Percentiles rank a stretch among this genome's conserved stretches.
These are phyloP conservation scores for Himantopus leucocephalus DNA, from an alignment of 2,113 vertebrate species.

Conservation along the genomic window DNA sequence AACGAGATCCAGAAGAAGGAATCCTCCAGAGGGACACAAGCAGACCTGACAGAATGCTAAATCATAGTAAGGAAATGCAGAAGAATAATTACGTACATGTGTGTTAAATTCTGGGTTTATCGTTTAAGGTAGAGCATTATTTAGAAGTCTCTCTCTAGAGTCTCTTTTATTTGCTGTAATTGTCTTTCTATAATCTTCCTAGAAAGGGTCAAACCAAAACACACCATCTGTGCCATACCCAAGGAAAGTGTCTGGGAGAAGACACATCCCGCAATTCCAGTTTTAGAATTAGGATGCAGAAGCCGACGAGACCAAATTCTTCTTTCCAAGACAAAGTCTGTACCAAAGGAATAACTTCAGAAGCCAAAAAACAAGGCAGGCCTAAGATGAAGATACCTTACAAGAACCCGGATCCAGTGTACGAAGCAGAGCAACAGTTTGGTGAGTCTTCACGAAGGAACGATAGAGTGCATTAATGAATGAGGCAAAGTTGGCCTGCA, in stretches of 20 bases:
- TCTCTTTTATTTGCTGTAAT: not conserved
- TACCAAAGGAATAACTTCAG: not conserved
- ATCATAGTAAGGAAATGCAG: not conserved
- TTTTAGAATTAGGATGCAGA: not conserved
- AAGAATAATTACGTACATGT: not conserved
- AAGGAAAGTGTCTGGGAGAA: not conserved
- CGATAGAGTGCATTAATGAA: not conserved
- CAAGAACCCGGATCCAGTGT: not conserved
- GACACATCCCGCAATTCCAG: not conserved
- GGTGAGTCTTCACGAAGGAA: not conserved
- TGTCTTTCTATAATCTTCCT: not conserved
- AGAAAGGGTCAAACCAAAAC: not conserved
- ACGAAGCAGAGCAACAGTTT: not conserved
- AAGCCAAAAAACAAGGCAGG: not conserved
- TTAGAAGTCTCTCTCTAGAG: not conserved
- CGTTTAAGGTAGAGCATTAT: not conserved
- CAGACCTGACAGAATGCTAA: not conserved
- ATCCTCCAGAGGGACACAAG: not conserved
- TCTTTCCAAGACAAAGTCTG: not conserved
- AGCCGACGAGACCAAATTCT: not conserved
- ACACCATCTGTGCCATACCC: not conserved
- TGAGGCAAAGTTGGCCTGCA: not conserved
- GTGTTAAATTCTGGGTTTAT: not conserved
- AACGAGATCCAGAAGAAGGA: not conserved
- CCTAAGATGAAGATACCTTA: not conserved